Conservation (phyloP, 2,888 invertebrate species). For the Drosophila kokeensis region DNA sequence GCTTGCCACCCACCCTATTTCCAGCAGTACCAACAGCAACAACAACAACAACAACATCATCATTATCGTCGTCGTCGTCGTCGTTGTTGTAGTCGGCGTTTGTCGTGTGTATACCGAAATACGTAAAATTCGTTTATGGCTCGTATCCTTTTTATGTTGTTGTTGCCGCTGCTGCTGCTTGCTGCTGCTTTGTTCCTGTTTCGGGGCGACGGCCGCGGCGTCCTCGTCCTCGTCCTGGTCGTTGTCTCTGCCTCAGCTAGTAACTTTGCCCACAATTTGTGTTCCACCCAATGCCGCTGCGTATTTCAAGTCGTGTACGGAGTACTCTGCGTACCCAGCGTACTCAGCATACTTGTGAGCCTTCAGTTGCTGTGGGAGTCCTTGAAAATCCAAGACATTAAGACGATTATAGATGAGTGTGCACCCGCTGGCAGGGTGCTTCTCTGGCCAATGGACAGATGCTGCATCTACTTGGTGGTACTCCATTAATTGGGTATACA, state of each 20-base stretch:
- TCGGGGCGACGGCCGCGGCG: slow-evolving; percentile 73
- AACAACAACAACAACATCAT: slow-evolving; percentile 37
- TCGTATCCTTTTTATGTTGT: slow-evolving; percentile 59
- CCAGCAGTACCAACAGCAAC: slow-evolving; percentile 38
- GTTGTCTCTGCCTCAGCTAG: slow-evolving; percentile 27
- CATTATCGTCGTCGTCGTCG: slow-evolving; percentile 29
- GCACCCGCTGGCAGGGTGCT: slow-evolving; percentile 38
- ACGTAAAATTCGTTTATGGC: slow-evolving; percentile 76
- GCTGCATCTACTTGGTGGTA: slow-evolving; percentile 5
- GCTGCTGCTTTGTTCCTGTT: slow-evolving; percentile 68
- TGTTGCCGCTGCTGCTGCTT: slow-evolving; percentile 25
- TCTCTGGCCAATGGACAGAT: slow-evolving; percentile 32
- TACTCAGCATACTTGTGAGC: slow-evolving; percentile 20
- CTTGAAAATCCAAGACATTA: slow-evolving; percentile 27
- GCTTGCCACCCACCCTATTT: slow-evolving; percentile 73
- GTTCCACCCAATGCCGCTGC: slow-evolving; percentile 49
- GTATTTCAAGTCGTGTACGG: slow-evolving; percentile 37
- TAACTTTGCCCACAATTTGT: slow-evolving; percentile 31
- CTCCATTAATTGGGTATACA: slow-evolving; percentile 22
- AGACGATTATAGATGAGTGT: slow-evolving; percentile 17
- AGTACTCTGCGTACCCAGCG: slow-evolving; percentile 18
- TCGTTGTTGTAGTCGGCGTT: slow-evolving; percentile 62
- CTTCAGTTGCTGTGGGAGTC: slow-evolving; percentile 39
- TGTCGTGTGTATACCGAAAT: slow-evolving; percentile 81
- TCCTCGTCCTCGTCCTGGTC: slow-evolving; percentile 29